Evolutionary conservation across 2,113 vertebrate genomes (phyloP).

Genomic region (Pygathrix nemaeus): DNA sequence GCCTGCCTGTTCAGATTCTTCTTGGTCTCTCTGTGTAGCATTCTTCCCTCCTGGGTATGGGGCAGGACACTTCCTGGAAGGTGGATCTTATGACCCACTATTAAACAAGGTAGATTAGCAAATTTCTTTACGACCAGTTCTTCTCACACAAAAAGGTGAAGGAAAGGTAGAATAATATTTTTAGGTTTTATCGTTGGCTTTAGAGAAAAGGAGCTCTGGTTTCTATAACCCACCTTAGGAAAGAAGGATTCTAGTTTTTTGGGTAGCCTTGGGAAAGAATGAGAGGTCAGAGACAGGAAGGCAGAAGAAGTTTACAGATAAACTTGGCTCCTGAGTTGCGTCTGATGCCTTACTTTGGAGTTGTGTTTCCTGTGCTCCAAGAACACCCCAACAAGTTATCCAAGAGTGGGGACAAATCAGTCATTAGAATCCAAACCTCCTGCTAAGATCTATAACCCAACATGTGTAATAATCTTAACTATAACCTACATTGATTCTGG

Average conservation of each 20-base stretch:
- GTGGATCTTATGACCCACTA: background rate
- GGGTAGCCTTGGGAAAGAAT: background rate
- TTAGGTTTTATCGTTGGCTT: background rate
- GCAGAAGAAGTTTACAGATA: background rate
- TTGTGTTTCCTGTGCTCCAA: background rate
- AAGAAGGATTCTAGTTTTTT: background rate
- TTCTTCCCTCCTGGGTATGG: background rate
- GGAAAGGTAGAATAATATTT: background rate
- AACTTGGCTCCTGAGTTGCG: background rate
- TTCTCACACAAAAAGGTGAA: background rate
- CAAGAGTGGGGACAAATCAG: background rate
- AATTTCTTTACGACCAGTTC: background rate
- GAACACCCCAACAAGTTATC: background rate
- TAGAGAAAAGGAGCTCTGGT: background rate
- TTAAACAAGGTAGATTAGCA: background rate
- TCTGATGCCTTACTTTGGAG: background rate
- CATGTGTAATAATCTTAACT: background rate
- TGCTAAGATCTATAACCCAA: background rate
- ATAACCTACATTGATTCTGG: background rate
- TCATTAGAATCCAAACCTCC: conserved; percentile 7
- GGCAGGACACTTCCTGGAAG: background rate
- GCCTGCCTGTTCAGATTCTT: background rate
- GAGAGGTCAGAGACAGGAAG: background rate
- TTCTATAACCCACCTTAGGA: background rate
- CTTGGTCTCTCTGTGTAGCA: background rate